A percentile compares a stretch with the other conserved stretches of the same genome.
These are phyloP conservation scores for Nomada hirtipes DNA, from an alignment of 2,888 invertebrate species.

Conservation along the genomic window DNA sequence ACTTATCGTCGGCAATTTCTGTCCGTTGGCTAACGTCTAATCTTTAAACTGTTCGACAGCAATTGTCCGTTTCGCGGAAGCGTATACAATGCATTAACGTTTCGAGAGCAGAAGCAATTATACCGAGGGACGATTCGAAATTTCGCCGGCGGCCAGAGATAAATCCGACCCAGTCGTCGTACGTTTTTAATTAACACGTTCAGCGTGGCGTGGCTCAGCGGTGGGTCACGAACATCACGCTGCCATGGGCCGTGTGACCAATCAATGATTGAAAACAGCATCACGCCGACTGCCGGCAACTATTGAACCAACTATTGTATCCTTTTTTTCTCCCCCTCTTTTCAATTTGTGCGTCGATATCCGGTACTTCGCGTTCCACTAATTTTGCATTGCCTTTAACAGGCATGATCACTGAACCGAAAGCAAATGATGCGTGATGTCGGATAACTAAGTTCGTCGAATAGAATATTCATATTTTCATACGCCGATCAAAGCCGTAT, in stretches of 20 bases:
- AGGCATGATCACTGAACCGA: not conserved
- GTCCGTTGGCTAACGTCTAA: not conserved
- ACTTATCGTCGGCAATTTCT: no score
- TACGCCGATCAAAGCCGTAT: not conserved
- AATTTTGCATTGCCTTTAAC: not conserved
- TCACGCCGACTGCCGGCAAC: slow-evolving; percentile 4
- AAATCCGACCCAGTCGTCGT: slow-evolving; percentile 17
- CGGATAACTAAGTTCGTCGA: not conserved
- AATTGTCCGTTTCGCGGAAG: not conserved
- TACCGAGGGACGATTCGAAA: slow-evolving; percentile 8
- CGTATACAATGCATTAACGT: not conserved
- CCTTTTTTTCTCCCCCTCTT: not conserved
- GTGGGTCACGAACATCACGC: slow-evolving; percentile 18
- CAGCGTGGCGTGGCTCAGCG: slow-evolving; percentile 19
- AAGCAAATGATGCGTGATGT: not conserved
- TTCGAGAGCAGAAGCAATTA: slow-evolving; percentile 12
- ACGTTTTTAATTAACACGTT: slow-evolving; percentile 36
- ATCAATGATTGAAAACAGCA: slow-evolving; percentile 33
- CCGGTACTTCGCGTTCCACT: not conserved
- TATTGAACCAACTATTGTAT: slow-evolving; percentile 16
- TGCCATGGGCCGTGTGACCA: slow-evolving; percentile 2
- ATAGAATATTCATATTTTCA: slow-evolving; percentile 19
- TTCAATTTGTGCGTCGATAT: not conserved
- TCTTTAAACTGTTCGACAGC: not conserved
- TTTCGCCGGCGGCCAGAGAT: slow-evolving; percentile 8